Evolutionary conservation across 2,113 vertebrate species (phyloP).

Genomic region (Rafetus swinhoei): DNA sequence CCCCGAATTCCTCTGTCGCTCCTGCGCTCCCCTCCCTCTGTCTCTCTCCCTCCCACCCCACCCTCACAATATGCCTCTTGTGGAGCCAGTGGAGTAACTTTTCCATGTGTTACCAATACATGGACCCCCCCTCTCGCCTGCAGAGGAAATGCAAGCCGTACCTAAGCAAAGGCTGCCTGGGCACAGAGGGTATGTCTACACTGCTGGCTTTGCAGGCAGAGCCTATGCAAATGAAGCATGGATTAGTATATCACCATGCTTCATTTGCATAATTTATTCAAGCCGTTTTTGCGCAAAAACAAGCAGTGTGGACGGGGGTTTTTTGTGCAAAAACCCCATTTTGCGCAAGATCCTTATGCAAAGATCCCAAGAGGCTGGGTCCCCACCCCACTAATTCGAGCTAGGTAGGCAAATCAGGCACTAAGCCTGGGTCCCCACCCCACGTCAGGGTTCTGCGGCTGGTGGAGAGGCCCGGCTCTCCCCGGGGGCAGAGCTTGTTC

Average conservation of each 20-base stretch:
- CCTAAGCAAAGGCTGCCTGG: neutral
- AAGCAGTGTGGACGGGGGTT: no score
- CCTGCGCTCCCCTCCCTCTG: neutral
- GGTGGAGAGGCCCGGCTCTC: neutral
- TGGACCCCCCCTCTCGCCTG: neutral
- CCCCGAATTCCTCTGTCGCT: neutral
- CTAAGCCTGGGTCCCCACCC: neutral
- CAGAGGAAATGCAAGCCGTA: neutral
- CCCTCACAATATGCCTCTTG: neutral
- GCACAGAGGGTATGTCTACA: neutral
- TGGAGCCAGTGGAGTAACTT: neutral
- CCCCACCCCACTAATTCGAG: no score
- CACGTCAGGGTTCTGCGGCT: neutral
- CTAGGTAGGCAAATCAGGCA: no score
- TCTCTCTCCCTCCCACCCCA: neutral
- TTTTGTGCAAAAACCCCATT: no score
- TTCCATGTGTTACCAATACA: neutral
- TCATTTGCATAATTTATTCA: no score
- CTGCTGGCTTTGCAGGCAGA: no score
- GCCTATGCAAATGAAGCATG: no score
- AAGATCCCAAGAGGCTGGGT: no score
- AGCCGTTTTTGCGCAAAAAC: no score
- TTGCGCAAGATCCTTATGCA: no score
- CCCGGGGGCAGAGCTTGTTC: rapidly evolving
- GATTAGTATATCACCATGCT: no score